These are phyloP conservation scores for Plemyria rubiginata DNA, from an alignment of 2,888 invertebrate species.

Conservation along the genomic window DNA sequence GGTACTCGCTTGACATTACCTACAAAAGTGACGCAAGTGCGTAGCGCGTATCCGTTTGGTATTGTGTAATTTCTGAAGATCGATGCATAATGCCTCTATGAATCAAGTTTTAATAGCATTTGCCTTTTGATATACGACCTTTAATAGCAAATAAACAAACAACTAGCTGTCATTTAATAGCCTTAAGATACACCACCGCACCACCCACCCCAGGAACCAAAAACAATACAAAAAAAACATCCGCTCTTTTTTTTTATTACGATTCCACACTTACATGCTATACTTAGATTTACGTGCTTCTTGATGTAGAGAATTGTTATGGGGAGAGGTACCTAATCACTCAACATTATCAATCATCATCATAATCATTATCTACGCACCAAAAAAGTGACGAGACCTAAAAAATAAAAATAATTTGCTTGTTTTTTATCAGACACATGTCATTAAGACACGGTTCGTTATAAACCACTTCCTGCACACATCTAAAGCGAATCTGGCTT, in stretches of 20 bases:
- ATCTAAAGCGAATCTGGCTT: conserved; percentile 62
- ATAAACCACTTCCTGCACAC: conserved; percentile 63
- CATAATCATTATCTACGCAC: too few species aligned
- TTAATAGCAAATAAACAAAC: conserved; percentile 17
- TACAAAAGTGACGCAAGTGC: conserved; percentile 43
- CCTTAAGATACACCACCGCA: conserved; percentile 4
- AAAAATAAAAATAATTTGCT: conserved; percentile 1
- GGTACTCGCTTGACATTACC: conserved; percentile 11
- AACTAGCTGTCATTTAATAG: conserved; percentile 15
- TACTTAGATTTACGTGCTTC: too few species aligned
- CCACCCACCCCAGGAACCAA: too few species aligned
- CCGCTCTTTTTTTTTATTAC: too few species aligned
- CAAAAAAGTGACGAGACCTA: neutral
- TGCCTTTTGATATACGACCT: conserved; percentile 26
- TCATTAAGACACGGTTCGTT: conserved; percentile 50
- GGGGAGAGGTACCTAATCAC: too few species aligned
- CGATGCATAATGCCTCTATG: conserved; percentile 25
- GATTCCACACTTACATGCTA: too few species aligned
- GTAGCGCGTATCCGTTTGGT: conserved; percentile 50
- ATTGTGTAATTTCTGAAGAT: conserved; percentile 50
- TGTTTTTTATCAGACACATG: conserved; percentile 31
- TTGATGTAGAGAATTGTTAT: too few species aligned
- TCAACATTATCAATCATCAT: too few species aligned
- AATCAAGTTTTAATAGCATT: conserved; percentile 25
- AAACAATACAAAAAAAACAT: too few species aligned